Percentiles rank a stretch among this genome's conserved stretches.
Conservation (phyloP, 1,140 invertebrate genomes). For the Drosophila saltans region DNA sequence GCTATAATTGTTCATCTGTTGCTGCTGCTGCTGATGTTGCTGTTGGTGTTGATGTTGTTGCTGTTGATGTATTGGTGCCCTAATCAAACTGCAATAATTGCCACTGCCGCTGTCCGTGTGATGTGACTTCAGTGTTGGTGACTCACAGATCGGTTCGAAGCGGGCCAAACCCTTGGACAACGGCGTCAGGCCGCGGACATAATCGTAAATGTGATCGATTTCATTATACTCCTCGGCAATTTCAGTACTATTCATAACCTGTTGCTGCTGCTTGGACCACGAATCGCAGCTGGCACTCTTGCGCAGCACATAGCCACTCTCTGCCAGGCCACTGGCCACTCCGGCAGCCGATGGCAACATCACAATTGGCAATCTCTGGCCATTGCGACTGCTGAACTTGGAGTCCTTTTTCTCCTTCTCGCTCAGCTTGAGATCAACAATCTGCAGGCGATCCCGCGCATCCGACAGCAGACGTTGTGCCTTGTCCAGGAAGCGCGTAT, state of each 20-base stretch:
- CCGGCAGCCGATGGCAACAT: constrained; percentile 84
- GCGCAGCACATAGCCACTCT: constrained; percentile 86
- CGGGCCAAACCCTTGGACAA: constrained; percentile 91
- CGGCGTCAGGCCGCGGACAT: constrained; percentile 95
- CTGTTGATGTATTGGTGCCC: constrained; percentile 56
- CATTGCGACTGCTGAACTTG: constrained; percentile 78
- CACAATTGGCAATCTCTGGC: constrained; percentile 72
- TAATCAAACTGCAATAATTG: constrained; percentile 80
- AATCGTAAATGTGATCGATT: constrained; percentile 98
- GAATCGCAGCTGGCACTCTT: constrained; percentile 89
- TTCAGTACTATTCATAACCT: constrained; percentile 76
- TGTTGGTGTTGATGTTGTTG: constrained; percentile 24
- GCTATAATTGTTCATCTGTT: constrained; percentile 74
- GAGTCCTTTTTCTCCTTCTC: constrained; percentile 84
- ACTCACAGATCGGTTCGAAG: constrained; percentile 83
- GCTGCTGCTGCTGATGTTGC: constrained; percentile 36
- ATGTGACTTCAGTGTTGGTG: constrained; percentile 82
- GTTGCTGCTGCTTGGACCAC: constrained; percentile 74
- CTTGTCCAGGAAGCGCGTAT: constrained; percentile 90
- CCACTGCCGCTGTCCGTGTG: constrained; percentile 78
- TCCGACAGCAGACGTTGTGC: constrained; percentile 91
- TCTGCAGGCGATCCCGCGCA: constrained; percentile 92
- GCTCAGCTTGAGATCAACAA: constrained; percentile 90
- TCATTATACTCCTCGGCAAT: constrained; percentile 95
- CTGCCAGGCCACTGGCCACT: constrained; percentile 67